Base-by-base conservation (phyloP, 2,113 vertebrate genomes). In the Acanthochromis polyacanthus region DNA sequence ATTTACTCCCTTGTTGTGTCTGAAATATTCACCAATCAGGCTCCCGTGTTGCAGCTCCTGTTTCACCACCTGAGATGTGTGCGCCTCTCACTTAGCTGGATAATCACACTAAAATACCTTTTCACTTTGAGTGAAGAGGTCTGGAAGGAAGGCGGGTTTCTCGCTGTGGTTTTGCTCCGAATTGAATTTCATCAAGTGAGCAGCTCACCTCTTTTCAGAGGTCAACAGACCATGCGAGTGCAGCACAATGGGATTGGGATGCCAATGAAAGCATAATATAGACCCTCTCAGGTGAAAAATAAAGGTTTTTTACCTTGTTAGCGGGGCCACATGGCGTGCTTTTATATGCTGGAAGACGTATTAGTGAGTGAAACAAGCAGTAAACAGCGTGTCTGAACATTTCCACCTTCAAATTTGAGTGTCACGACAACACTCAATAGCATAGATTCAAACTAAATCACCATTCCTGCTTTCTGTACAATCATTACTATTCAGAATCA, bases 81-180 rank as follows among this genome's bases (percentile, higher is more conserved):
- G n/a, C 17, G 38, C 7, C 3, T 11, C 43, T 74, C 58, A 25
- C 11, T 50, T 23, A 17, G n/a, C 10, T 20, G 25, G 25, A 55
- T 64, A 16, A 78, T 32, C 10, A 16, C 2, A 23, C 19, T 32
- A 17, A 38, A 15, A 12, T 36, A 10, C 30, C 5, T 19, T 76
- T 80, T 66, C n/a, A 53, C 45, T 53, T 40, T 4, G 23, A 20
- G 32, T 51, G 30, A 50, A 67, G 19, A 25, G 38, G 22, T 25
- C 25, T 67, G 56, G 22, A 59, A 48, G 66, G 17, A 46, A 36
- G 22, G 51, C 15, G 16, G 5, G 8, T 9, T 4, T 52, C 23
- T 11, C 60, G n/a, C 1, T 64, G 65, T 32, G 32, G 16, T 57
- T 23, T 17, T 22, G 66, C 20, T 22, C 3, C 9, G 28, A 28